Base-by-base conservation (phyloP, 2,888 invertebrate genomes). In the Stictocephala bisonia region DNA sequence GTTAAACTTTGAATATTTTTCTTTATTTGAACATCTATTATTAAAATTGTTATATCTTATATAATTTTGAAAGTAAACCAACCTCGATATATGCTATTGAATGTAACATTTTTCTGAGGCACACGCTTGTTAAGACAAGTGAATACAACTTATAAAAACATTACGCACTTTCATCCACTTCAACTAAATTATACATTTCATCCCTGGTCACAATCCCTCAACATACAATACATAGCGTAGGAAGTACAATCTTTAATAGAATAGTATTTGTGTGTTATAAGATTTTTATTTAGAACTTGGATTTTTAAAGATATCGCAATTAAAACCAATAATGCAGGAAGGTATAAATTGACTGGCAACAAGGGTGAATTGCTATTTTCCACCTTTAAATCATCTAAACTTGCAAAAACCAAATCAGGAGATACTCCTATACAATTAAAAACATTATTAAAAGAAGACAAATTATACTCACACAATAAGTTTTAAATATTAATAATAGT, bases 61-160 rank as follows among this genome's bases (percentile, higher is more conserved):
- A n/a, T n/a, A n/a, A n/a, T n/a, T n/a, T n/a, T n/a, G n/a, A n/a
- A 15, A 20, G 51, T 18, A 20, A 51, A 51, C 51, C 51, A 51
- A 20, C 18, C 22, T 20, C 22, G 51, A 51, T 51, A 51, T 51
- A 22, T 13, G 24, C 22, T 51, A 6, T 15, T 3, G 6, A 51
- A 11, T 4, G 9, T 20, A 15, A 6, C 20, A 15, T 22, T 51
- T 24, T 20, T 51, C 13, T 13, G 13, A 6, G 51, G 51, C 3
- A 51, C 51, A 51, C 51, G 24, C 6, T 51, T 3, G 24, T 22
- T 20, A 22, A 20, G 18, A 6, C 51, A 51, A 51, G 51, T 22
- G 22, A 20, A 51, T 3, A 51, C 6, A 20, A 20, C 11, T 22
- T 51, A 51, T 51, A 51, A 13, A 51, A 51, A 22, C 24, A 51